Evolutionary conservation across 2,113 vertebrate species (phyloP).

Genomic region (Nothobranchius furzeri): DNA sequence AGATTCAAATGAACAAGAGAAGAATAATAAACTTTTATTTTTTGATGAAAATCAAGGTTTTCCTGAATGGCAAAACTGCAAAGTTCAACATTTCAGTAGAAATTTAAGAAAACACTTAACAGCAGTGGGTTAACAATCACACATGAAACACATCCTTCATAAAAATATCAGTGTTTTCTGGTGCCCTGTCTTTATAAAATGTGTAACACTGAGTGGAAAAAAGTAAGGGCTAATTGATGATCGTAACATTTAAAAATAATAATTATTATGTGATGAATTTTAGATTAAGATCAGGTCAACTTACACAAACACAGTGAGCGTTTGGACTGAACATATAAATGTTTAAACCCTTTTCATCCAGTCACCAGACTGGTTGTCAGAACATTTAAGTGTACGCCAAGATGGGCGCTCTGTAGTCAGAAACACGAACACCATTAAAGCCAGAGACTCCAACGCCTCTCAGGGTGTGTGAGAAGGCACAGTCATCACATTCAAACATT

Average conservation of each 20-base stretch:
- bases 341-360: slow-evolving; percentile 14
- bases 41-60: background rate
- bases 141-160: slow-evolving; percentile 83
- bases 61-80: slow-evolving; percentile 45
- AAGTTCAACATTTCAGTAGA: slow-evolving; percentile 38
- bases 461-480: slow-evolving; percentile 52
- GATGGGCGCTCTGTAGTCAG: slow-evolving; percentile 56
- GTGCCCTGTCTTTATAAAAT: slow-evolving; percentile 72
- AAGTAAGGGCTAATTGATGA: slow-evolving; percentile 54
- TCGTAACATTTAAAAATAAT: slow-evolving; percentile 40
- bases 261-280: slow-evolving; percentile 53
- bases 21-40: too few relatives aligned
- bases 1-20: too few relatives aligned
- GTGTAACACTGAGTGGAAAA: slow-evolving; percentile 71
- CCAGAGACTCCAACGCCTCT: slow-evolving; percentile 33
- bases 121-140: slow-evolving; percentile 82
- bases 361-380: slow-evolving; percentile 42
- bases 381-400: slow-evolving; percentile 60
- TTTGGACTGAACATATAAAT: slow-evolving; percentile 19
- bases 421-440: slow-evolving; percentile 42
- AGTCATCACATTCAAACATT: slow-evolving; percentile 51
- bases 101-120: slow-evolving; percentile 51
- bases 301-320: slow-evolving; percentile 70
- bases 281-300: slow-evolving; percentile 45
- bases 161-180: slow-evolving; percentile 83